Percentiles rank a stretch among this genome's conserved stretches.
Evolutionary conservation across 2,797 vertebrate genomes (phyloP).

Genomic region (Miichthys miiuy): DNA sequence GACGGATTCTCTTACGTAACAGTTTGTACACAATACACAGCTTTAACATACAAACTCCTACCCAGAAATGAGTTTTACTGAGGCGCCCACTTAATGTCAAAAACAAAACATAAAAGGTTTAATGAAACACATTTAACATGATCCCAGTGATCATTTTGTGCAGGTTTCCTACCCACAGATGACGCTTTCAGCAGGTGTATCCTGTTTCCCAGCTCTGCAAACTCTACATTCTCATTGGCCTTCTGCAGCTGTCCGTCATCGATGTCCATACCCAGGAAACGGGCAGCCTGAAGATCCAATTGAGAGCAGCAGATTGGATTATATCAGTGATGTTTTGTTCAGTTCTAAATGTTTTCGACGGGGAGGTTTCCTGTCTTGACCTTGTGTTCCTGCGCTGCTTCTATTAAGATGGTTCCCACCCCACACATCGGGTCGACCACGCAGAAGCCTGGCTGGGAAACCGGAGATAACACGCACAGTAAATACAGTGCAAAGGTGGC

Average conservation of each 20-base stretch:
- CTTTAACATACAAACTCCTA: background rate
- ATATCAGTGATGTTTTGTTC: background rate
- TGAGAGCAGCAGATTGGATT: background rate
- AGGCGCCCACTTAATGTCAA: too few relatives aligned
- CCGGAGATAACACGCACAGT: conserved; percentile 21
- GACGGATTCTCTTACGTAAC: background rate
- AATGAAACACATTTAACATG: background rate
- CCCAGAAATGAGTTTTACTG: background rate
- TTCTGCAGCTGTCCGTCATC: conserved; percentile 88
- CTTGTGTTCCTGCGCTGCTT: conserved; percentile 92
- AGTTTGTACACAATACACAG: background rate
- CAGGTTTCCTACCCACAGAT: conserved; percentile 83
- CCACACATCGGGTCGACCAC: conserved; percentile 98
- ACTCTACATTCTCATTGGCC: conserved; percentile 86
- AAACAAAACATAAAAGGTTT: background rate
- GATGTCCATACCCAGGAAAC: conserved; percentile 90
- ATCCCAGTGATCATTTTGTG: background rate
- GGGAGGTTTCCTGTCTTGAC: conserved; percentile 75
- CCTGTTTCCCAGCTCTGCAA: conserved; percentile 82
- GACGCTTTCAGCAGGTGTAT: conserved; percentile 90
- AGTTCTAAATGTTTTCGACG: background rate
- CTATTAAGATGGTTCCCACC: conserved; percentile 92
- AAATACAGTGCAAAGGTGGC: background rate
- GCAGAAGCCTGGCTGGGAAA: conserved; percentile 83
- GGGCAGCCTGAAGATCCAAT: conserved; percentile 77